Percentiles rank a stretch among this genome's conserved stretches.
These are phyloP conservation scores for Autographa pulchrina DNA, from an alignment of 2,888 invertebrate species.

Conservation along the genomic window DNA sequence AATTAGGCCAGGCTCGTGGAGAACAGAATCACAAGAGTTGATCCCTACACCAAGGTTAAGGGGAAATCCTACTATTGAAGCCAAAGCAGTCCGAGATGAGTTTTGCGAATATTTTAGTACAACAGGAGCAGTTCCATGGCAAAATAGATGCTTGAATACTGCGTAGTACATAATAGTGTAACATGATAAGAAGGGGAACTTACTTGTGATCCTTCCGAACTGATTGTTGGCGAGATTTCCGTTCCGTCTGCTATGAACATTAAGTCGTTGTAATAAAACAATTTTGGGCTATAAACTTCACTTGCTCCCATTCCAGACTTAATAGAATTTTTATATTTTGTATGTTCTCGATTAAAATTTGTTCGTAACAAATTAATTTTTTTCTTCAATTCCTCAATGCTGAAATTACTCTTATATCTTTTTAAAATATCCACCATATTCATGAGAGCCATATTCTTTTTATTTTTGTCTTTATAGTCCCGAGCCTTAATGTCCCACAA, in stretches of 20 bases:
- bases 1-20: constrained; percentile 24
- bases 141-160: constrained; percentile 25
- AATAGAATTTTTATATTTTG: constrained; percentile 22
- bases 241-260: constrained; percentile 27
- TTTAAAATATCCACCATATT: constrained; percentile 27
- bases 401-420: constrained; percentile 25
- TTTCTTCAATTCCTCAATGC: constrained; percentile 21
- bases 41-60: constrained; percentile 26
- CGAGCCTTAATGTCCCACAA: constrained; percentile 28
- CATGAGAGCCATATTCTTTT: constrained; percentile 26
- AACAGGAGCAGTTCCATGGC: constrained; percentile 20
- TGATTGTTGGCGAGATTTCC: constrained; percentile 26
- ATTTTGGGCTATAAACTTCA: constrained; percentile 22
- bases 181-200: constrained; percentile 25
- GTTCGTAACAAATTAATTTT: constrained; percentile 20
- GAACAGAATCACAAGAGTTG: constrained; percentile 28
- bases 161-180: constrained; percentile 18
- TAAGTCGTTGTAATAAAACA: constrained; percentile 25
- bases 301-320: constrained; percentile 21
- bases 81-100: constrained; percentile 26
- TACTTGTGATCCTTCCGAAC: constrained; percentile 23
- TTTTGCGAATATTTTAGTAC: constrained; percentile 20
- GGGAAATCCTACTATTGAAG: constrained; percentile 24
- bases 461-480: constrained; percentile 26
- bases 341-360: constrained; percentile 26